A percentile compares a stretch with the other conserved stretches of the same genome.
Conservation (phyloP, 2,888 invertebrate species). For the Leuctra nigra region DNA sequence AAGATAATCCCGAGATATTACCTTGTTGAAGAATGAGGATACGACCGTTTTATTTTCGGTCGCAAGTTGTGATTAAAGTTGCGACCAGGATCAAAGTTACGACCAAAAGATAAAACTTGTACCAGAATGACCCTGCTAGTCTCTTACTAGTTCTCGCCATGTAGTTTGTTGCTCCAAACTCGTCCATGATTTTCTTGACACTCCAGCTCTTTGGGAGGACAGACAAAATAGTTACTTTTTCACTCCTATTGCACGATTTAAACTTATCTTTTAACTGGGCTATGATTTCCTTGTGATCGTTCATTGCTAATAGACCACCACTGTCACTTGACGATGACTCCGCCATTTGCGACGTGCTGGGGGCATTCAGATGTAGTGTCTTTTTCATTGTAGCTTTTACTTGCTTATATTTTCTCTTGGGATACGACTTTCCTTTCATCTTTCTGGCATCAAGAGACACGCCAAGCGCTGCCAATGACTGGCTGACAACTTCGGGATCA, state of each 20-base stretch:
- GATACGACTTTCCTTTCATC: background rate
- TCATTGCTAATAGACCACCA: background rate
- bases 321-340: background rate
- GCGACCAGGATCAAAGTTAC: too few relatives aligned
- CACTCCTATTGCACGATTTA: slow-evolving; percentile 1
- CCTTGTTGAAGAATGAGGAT: too few relatives aligned
- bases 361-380: background rate
- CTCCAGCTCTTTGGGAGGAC: slow-evolving; percentile 14
- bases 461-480: background rate
- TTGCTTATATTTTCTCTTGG: background rate
- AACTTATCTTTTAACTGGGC: slow-evolving; percentile 3
- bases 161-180: slow-evolving; percentile 5
- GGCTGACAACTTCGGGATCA: background rate
- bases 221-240: background rate
- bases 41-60: too few relatives aligned
- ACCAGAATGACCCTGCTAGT: background rate
- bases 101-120: too few relatives aligned
- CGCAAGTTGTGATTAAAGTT: too few relatives aligned
- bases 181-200: background rate
- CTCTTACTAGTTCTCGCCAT: background rate
- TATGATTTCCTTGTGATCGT: background rate
- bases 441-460: background rate
- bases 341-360: background rate
- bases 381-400: background rate
- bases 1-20: too few relatives aligned